Conservation (phyloP, 2,797 vertebrate genomes). For the Pangasius mekongensis region DNA sequence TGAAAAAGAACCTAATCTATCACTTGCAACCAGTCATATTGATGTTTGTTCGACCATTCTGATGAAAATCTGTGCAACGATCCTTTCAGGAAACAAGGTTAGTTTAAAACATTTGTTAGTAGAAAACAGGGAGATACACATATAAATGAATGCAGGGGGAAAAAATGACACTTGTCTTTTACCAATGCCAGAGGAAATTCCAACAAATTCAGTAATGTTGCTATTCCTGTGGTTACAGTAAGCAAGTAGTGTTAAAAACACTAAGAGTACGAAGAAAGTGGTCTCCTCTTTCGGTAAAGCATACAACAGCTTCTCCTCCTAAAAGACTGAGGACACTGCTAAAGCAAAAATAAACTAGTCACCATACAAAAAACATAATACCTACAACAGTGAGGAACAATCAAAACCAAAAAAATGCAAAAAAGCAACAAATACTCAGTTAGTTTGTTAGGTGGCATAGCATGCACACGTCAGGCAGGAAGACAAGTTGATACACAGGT, state of each 20-base stretch:
- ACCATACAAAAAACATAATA: constrained; percentile 53
- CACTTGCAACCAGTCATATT: not conserved
- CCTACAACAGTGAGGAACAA: constrained; percentile 32
- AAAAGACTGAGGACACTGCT: not conserved
- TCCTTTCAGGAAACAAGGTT: constrained; percentile 31
- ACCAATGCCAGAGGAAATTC: not conserved
- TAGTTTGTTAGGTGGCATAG: constrained; percentile 50
- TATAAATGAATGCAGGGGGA: constrained; percentile 29
- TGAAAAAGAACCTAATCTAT: constrained; percentile 51
- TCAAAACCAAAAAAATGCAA: constrained; percentile 12
- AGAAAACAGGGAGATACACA: constrained; percentile 53
- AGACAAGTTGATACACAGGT: constrained; percentile 28
- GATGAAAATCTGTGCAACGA: constrained; percentile 22
- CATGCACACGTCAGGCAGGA: constrained; percentile 38
- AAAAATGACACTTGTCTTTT: constrained; percentile 20
- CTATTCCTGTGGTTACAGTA: constrained; percentile 7
- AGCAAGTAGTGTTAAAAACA: not conserved
- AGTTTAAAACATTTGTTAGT: constrained; percentile 66
- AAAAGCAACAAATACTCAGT: constrained; percentile 24
- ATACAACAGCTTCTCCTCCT: constrained; percentile 24
- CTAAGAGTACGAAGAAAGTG: not conserved
- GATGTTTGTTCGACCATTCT: not conserved
- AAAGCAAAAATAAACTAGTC: constrained; percentile 23
- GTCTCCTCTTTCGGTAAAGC: constrained; percentile 6
- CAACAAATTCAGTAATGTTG: constrained; percentile 1